Conservation (phyloP, 2,113 vertebrate genomes). For the Psittacula cyanocephala region DNA sequence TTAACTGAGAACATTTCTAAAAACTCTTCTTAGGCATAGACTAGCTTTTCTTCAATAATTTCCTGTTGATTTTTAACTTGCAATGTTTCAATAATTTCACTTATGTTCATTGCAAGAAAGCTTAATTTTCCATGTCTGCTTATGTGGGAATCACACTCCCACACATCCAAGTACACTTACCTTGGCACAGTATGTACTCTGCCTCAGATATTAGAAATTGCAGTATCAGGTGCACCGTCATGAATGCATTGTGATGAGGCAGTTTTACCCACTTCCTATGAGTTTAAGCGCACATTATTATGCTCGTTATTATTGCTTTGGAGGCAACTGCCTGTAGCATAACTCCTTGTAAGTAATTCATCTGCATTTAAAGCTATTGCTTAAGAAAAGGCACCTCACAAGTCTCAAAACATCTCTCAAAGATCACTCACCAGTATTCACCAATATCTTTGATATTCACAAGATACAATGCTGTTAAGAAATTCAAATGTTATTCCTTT, state of each 20-base stretch:
- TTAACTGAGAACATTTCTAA: neutral
- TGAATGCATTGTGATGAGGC: neutral
- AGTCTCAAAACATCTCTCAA: neutral
- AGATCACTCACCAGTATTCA: neutral
- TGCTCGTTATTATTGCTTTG: neutral
- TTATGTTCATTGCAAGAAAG: neutral
- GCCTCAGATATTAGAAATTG: neutral
- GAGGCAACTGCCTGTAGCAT: neutral
- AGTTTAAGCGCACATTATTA: neutral
- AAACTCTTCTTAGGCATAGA: neutral
- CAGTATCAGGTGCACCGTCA: neutral
- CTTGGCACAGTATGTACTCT: neutral
- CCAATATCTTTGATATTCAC: neutral
- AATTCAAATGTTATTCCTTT: neutral
- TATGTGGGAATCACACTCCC: neutral
- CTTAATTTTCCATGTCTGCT: neutral
- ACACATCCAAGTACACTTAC: neutral
- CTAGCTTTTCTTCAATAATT: neutral
- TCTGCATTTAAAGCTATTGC: neutral
- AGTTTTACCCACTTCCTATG: neutral
- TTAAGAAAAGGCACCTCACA: neutral
- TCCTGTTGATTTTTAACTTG: neutral
- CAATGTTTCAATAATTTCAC: neutral
- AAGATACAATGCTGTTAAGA: neutral
- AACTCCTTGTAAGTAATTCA: neutral